A percentile compares a stretch with the other conserved stretches of the same genome.
Evolutionary conservation across 37 sponge, comb jelly and placozoan genomes (phyloP).

Genomic region (Hexactinellida sp.): DNA sequence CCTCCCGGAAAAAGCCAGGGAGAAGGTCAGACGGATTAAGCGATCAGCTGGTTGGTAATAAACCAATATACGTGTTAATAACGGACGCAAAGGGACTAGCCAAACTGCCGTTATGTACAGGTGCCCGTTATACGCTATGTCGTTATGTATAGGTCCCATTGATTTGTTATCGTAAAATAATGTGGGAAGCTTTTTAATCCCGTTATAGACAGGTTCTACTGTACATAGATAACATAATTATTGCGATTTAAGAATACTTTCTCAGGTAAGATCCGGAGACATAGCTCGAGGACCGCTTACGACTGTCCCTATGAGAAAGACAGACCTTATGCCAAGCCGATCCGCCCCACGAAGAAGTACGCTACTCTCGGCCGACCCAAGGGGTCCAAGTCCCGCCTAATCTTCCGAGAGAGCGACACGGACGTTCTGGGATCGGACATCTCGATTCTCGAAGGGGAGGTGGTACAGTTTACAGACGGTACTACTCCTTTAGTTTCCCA

Average conservation of each 20-base stretch:
- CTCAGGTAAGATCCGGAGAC: background rate
- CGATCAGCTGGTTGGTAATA: conserved; percentile 2
- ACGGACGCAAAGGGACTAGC: too few species aligned
- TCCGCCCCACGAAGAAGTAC: background rate
- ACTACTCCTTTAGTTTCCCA: too few species aligned
- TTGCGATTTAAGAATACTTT: too few species aligned
- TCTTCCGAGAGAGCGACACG: conserved; percentile 2
- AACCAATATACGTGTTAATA: too few species aligned
- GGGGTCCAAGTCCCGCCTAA: background rate
- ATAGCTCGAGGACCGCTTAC: background rate
- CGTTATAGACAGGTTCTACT: too few species aligned
- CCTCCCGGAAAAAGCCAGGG: conserved; percentile 3
- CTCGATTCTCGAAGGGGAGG: background rate
- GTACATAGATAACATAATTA: too few species aligned
- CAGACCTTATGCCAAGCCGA: background rate
- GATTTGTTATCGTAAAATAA: too few species aligned
- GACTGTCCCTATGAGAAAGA: conserved; percentile 12
- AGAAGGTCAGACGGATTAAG: conserved; percentile 3
- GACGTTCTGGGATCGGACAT: conserved; percentile 1
- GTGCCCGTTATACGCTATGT: background rate
- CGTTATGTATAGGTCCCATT: background rate
- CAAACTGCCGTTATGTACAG: too few species aligned
- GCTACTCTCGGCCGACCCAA: conserved; percentile 10
- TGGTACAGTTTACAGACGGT: conserved; percentile 6
- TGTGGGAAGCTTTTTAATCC: too few species aligned